Conservation (phyloP, 2,797 vertebrate genomes). For the Kryptolebias ocellatus region DNA sequence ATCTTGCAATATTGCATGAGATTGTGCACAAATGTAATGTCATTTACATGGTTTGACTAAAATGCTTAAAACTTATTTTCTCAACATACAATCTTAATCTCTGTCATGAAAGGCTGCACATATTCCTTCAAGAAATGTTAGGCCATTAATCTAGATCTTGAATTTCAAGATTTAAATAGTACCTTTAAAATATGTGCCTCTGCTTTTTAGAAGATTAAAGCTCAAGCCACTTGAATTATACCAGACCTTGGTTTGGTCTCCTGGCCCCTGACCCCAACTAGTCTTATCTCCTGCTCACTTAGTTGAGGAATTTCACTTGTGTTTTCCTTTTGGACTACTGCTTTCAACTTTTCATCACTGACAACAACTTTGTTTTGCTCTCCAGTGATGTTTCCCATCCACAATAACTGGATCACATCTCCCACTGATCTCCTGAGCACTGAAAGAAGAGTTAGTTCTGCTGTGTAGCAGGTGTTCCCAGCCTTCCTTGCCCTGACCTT, state of each 20-base stretch:
- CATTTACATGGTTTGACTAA: too few species aligned
- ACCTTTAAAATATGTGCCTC: constrained; percentile 3
- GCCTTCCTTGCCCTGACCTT: constrained; percentile 78
- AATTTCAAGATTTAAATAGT: constrained; percentile 16
- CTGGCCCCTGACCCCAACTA: constrained; percentile 21
- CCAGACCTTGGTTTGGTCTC: constrained; percentile 17
- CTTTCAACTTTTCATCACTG: constrained; percentile 56
- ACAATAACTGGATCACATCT: constrained; percentile 43
- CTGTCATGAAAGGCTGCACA: too few species aligned
- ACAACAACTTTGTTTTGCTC: constrained; percentile 66
- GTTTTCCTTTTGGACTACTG: constrained; percentile 47
- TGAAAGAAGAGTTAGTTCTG: constrained; percentile 66
- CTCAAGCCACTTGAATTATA: constrained; percentile 6
- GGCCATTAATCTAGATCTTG: background rate
- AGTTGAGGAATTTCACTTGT: constrained; percentile 35
- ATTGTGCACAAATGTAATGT: too few species aligned
- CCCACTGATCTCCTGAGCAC: constrained; percentile 51
- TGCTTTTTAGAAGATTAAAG: constrained; percentile 25
- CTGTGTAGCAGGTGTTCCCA: constrained; percentile 90
- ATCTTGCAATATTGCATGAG: too few species aligned
- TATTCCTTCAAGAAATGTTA: constrained; percentile 5
- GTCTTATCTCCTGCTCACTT: constrained; percentile 30
- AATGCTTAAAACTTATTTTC: too few species aligned
- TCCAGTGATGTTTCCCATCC: constrained; percentile 21
- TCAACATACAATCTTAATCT: too few species aligned